These are phyloP conservation scores for Zaprionus tsacasi DNA, from an alignment of 1,140 invertebrate genomes.

Conservation along the genomic window DNA sequence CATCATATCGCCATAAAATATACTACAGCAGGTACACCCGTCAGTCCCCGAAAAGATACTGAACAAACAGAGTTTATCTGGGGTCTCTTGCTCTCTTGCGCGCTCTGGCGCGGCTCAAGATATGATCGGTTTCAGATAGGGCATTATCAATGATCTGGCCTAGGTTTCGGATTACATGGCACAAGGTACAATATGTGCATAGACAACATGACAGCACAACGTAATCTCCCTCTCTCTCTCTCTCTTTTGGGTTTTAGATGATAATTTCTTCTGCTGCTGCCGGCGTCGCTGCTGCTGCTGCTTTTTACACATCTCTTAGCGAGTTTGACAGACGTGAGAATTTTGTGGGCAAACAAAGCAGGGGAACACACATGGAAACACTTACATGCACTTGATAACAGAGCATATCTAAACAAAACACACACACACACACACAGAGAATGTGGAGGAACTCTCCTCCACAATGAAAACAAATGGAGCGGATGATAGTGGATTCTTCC, in stretches of 20 bases:
- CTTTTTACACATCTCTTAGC: conserved; percentile 26
- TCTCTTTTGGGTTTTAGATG: conserved; percentile 14
- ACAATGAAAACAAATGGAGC: too few relatives aligned
- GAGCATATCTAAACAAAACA: conserved; percentile 61
- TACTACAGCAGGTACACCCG: not conserved
- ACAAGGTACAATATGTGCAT: conserved; percentile 9
- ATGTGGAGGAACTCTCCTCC: too few relatives aligned
- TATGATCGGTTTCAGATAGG: not conserved
- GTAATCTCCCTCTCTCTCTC: not conserved
- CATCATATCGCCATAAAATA: not conserved
- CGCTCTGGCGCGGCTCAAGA: not conserved
- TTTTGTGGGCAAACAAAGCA: conserved; percentile 70
- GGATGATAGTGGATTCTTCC: too few relatives aligned
- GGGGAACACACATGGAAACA: conserved; percentile 25
- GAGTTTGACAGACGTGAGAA: conserved; percentile 72
- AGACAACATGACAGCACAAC: not conserved
- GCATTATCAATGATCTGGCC: conserved; percentile 20
- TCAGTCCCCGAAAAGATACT: conserved; percentile 1
- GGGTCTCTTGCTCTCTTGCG: not conserved
- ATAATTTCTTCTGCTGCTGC: conserved; percentile 52
- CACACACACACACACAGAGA: conserved; percentile 18
- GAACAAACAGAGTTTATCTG: conserved; percentile 1
- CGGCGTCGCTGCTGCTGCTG: conserved; percentile 29
- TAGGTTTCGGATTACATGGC: conserved; percentile 3
- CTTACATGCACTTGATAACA: conserved; percentile 59